phyloP scores from a whole-genome alignment of 2,113 vertebrate genomes.

The Crotalus horridus region DNA sequence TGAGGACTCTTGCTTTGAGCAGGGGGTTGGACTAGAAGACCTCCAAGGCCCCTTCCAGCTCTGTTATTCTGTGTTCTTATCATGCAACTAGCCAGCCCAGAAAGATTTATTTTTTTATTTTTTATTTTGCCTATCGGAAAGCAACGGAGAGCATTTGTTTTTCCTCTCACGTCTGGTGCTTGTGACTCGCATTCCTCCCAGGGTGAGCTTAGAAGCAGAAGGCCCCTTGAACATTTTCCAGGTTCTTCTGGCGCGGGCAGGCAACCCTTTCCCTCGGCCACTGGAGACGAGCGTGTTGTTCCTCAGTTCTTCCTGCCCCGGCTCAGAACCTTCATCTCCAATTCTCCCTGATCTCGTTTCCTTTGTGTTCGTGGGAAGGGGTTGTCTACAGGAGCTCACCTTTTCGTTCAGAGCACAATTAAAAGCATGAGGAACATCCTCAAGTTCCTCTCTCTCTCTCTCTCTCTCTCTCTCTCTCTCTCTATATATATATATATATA shows the following conservation, averaged over 20 bases:
- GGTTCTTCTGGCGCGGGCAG: background rate
- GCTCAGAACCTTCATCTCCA: conserved; percentile 1
- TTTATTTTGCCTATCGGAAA: background rate
- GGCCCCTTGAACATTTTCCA: background rate
- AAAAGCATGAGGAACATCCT: background rate
- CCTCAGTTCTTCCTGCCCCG: background rate
- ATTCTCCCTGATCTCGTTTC: conserved; percentile 15
- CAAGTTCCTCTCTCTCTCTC: too few relatives aligned
- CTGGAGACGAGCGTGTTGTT: background rate
- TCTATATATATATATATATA: too few relatives aligned
- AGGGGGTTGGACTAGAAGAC: background rate
- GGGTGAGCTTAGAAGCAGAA: background rate
- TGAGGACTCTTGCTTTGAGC: background rate
- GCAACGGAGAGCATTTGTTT: background rate
- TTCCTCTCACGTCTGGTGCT: conserved; percentile 7
- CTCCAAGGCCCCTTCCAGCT: background rate
- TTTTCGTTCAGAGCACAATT: background rate
- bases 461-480: too few relatives aligned
- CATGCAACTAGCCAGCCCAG: background rate
- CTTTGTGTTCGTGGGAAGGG: background rate
- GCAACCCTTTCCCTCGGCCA: background rate
- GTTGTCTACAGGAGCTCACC: conserved; percentile 5
- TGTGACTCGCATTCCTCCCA: background rate
- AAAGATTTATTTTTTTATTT: accelerated
- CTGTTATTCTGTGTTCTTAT: background rate